Base-by-base conservation (phyloP, 92 coral and sea anemone species). In the Palythoa grandiflora region DNA sequence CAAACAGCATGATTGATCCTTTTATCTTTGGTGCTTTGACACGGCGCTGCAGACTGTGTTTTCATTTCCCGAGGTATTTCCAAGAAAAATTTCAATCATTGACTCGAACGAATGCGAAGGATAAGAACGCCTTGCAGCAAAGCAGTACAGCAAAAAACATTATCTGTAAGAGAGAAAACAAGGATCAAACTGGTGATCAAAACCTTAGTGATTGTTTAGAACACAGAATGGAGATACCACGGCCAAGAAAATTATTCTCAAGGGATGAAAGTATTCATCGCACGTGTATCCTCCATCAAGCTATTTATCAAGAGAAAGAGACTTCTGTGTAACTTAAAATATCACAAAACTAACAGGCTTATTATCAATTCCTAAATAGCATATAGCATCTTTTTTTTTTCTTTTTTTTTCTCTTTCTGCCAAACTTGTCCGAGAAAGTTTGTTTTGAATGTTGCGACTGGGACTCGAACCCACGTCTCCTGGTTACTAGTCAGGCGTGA, bases 1-100 rank as follows among this genome's bases (percentile, higher is more conserved):
- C 89, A 0, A 94, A 92, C 39, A 92, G 95, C 71, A 89, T 91
- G 20, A 87, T 92, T 9, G 91, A 94, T 86, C 97, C 97, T 2
- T 94, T 87, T 54, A 94, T 94, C 14, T 94, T 94, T 63, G 97
- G 97, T 28, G 90, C 93, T 9, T 83, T 84, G 70, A 74, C 88
- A 12, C 35, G 80, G 14, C 88, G 88, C 12, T 84, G 88, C 39
- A 71, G 88, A 11, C 44, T 53, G 13, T 81, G 86, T 20, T n/a
- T 81, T 20, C 28, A 8, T 54, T 81, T 38, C 39, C 57, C 71
- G 40, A 44, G 35, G 9, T 6, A 68, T 7, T 48, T 71, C 5
- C 75, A 36, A 11, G 47, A 54, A 65, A 81, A 75, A n/a, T 19
- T 66, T 66, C 75, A 50, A 5, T 6, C 51, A 15, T 1, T 81